Percentiles rank a stretch among this genome's conserved stretches.
These are phyloP conservation scores for Tetragnatha versicolor DNA, from an alignment of 1,140 invertebrate genomes.

Conservation along the genomic window DNA sequence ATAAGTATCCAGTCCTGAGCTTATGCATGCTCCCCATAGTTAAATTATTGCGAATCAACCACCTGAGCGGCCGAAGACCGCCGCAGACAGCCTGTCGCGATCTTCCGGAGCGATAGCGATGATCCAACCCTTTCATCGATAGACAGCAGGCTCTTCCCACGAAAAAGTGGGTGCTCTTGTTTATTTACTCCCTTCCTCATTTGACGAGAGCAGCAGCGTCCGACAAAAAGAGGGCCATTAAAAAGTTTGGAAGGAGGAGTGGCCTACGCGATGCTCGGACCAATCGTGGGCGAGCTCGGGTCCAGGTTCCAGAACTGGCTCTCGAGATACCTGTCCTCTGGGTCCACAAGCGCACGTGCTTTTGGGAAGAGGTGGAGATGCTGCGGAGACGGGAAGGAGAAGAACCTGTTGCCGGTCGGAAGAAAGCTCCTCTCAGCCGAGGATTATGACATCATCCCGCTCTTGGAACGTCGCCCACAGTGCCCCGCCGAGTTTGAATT, in stretches of 20 bases:
- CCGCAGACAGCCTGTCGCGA: too few relatives aligned
- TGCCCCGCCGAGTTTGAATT: neutral
- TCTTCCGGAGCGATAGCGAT: too few relatives aligned
- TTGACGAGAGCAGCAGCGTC: slow-evolving; percentile 14
- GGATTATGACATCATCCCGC: too few relatives aligned
- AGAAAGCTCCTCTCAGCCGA: too few relatives aligned
- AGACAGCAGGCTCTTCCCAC: too few relatives aligned
- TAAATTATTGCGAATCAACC: too few relatives aligned
- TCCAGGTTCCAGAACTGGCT: slow-evolving; percentile 39
- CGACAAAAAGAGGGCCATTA: slow-evolving; percentile 50
- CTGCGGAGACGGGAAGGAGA: neutral
- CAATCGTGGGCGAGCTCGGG: slow-evolving; percentile 32
- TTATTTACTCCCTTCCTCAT: slow-evolving; percentile 25
- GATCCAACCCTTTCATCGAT: too few relatives aligned
- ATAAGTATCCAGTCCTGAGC: too few relatives aligned
- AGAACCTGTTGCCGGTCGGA: slow-evolving; percentile 51
- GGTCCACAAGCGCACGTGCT: slow-evolving; percentile 42
- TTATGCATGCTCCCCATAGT: too few relatives aligned
- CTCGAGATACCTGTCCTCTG: slow-evolving; percentile 21
- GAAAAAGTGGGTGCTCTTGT: too few relatives aligned
- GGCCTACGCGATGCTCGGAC: slow-evolving; percentile 35
- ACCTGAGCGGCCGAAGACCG: too few relatives aligned
- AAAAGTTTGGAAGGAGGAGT: slow-evolving; percentile 38
- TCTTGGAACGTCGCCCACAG: neutral
- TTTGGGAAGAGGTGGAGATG: slow-evolving; percentile 13